Conservation (phyloP, 2,113 vertebrate species). For the Cyprinodon tularosa region DNA sequence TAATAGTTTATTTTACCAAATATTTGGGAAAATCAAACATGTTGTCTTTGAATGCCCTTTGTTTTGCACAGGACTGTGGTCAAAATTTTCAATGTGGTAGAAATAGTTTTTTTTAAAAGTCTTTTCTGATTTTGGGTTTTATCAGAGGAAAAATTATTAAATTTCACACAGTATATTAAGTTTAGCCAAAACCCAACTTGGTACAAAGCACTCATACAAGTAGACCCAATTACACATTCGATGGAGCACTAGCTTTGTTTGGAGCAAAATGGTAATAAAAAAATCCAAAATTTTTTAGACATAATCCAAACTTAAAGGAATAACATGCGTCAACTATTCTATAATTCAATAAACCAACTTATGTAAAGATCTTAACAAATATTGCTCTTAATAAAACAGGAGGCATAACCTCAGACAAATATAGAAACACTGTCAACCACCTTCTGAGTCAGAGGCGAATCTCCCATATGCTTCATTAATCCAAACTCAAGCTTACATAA, state of each 20-base stretch:
- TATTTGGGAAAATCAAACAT: too few species aligned
- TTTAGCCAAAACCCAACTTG: not conserved
- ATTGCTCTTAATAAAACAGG: constrained; percentile 17
- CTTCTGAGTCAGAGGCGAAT: constrained; percentile 57
- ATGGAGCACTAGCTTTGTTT: too few species aligned
- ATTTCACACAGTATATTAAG: not conserved
- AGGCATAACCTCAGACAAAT: constrained; percentile 18
- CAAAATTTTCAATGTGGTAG: too few species aligned
- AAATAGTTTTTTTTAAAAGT: too few species aligned
- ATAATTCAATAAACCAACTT: too few species aligned
- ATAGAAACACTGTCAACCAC: constrained; percentile 30
- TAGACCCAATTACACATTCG: not conserved
- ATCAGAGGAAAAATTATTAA: too few species aligned
- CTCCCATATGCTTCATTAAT: constrained; percentile 76
- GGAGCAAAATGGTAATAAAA: not conserved
- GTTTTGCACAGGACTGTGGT: too few species aligned
- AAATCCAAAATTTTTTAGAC: not conserved
- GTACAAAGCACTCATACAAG: not conserved
- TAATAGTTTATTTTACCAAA: too few species aligned
- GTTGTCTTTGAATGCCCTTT: too few species aligned
- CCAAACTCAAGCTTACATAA: constrained; percentile 73
- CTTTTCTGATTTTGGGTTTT: too few species aligned
- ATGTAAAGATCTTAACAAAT: not conserved
- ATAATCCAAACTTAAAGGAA: not conserved
- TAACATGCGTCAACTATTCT: not conserved